These are phyloP conservation scores for Glaucomys volans DNA, from an alignment of 2,113 vertebrate genomes.

Conservation along the genomic window DNA sequence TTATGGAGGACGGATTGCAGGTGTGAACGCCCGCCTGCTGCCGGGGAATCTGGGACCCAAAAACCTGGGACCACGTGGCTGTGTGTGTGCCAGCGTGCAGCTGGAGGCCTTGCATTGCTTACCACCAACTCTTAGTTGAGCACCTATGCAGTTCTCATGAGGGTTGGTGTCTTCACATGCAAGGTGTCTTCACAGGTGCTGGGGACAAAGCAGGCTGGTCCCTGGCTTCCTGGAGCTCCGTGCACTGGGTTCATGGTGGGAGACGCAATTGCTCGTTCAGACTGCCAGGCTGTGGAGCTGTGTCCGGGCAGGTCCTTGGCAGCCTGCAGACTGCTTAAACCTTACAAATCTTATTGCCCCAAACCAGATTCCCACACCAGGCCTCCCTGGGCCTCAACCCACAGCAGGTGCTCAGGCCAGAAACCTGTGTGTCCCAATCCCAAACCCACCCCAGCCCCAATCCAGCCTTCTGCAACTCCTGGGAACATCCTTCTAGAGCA, in stretches of 20 bases:
- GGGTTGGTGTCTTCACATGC: no score
- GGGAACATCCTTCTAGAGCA: background rate
- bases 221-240: background rate
- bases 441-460: accelerated
- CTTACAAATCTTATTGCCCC: background rate
- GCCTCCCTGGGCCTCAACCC: background rate
- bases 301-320: background rate
- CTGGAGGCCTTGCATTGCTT: background rate
- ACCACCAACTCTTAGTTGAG: background rate
- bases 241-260: background rate
- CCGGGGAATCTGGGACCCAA: no score
- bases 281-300: background rate
- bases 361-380: background rate
- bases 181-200: background rate
- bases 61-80: no score
- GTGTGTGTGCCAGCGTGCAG: no score
- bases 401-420: background rate
- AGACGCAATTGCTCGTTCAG: background rate
- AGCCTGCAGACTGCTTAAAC: background rate
- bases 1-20: no score
- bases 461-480: background rate
- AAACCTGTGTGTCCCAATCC: background rate
- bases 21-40: background rate
- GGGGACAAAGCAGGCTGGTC: background rate
- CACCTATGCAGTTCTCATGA: no score